These are phyloP conservation scores for Sinocyclocheilus rhinocerous DNA, from an alignment of 2,113 vertebrate genomes.

Conservation along the genomic window DNA sequence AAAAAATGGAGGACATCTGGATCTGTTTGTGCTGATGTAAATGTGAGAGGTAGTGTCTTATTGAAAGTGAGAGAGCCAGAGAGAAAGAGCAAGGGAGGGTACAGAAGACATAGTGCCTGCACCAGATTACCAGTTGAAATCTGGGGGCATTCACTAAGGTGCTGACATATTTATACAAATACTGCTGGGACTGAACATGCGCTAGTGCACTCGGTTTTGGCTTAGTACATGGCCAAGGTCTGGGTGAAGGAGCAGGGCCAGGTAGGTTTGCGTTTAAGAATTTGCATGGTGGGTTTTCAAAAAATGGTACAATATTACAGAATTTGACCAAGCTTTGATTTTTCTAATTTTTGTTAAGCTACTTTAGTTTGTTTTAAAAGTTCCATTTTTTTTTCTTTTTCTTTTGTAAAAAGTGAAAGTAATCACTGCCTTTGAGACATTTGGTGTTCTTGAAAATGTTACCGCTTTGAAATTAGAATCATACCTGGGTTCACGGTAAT, in stretches of 20 bases:
- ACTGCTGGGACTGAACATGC: slow-evolving; percentile 32
- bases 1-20: slow-evolving; percentile 38
- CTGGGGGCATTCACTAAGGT: slow-evolving; percentile 16
- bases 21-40: slow-evolving; percentile 3
- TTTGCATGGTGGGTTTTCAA: slow-evolving; percentile 13
- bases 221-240: neutral
- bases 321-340: no score
- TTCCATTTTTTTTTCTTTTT: neutral
- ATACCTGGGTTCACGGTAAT: slow-evolving; percentile 29
- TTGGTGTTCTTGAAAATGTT: slow-evolving; percentile 14
- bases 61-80: slow-evolving; percentile 25
- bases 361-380: neutral
- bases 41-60: slow-evolving; percentile 28
- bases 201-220: neutral
- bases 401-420: neutral
- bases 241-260: slow-evolving; percentile 35
- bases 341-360: no score
- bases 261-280: slow-evolving; percentile 40
- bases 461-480: slow-evolving; percentile 25
- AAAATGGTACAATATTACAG: neutral
- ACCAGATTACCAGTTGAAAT: slow-evolving; percentile 22
- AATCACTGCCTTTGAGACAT: neutral
- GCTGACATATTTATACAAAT: slow-evolving; percentile 48
- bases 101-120: neutral
- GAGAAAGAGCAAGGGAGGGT: slow-evolving; percentile 20